Percentiles rank a stretch among this genome's conserved stretches.
phyloP scores from a whole-genome alignment of 1,140 invertebrate species.

The Portunus trituberculatus region DNA sequence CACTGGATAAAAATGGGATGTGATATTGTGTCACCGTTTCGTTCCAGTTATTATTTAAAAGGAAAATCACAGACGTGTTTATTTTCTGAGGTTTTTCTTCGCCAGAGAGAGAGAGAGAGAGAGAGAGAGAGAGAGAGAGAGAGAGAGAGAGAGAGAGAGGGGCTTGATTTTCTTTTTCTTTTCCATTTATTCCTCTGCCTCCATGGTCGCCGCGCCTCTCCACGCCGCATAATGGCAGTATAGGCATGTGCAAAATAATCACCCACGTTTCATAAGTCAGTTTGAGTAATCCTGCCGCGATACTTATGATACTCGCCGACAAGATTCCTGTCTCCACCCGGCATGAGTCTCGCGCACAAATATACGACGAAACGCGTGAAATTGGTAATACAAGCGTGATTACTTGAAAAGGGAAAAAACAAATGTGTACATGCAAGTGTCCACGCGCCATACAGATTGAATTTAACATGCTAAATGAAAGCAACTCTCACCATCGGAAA shows the following conservation, averaged over 20 bases:
- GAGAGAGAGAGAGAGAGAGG: too few relatives aligned
- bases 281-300: background rate
- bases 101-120: too few relatives aligned
- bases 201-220: too few relatives aligned
- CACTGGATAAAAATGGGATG: too few relatives aligned
- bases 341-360: background rate
- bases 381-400: constrained; percentile 46
- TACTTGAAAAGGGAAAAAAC: background rate
- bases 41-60: constrained; percentile 22
- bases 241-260: too few relatives aligned
- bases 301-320: background rate
- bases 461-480: constrained; percentile 42
- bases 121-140: too few relatives aligned
- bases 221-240: too few relatives aligned
- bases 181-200: too few relatives aligned
- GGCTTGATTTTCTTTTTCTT: too few relatives aligned
- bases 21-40: background rate
- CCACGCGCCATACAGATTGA: constrained; percentile 34
- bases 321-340: background rate
- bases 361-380: constrained; percentile 54
- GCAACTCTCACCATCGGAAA: background rate
- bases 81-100: background rate
- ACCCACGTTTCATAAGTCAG: too few relatives aligned
- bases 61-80: background rate
- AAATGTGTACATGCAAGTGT: background rate